phyloP scores from a whole-genome alignment of 2,797 vertebrate species.

The Antrozous pallidus region DNA sequence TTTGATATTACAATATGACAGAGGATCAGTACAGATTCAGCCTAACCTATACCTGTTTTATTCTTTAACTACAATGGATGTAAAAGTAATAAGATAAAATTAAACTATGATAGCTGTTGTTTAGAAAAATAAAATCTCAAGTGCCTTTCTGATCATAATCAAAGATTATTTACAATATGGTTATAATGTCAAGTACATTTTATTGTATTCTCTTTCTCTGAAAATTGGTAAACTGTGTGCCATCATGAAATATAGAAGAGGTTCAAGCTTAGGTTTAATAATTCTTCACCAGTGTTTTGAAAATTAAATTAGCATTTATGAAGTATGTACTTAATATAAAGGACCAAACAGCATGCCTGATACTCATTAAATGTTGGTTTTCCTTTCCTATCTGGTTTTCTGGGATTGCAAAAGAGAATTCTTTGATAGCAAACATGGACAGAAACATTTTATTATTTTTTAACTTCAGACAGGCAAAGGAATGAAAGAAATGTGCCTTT shows the following conservation, averaged over 20 bases:
- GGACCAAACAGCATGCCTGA: not conserved
- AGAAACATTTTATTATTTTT: conserved; percentile 43
- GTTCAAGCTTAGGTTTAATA: not conserved
- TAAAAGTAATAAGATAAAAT: conserved; percentile 44
- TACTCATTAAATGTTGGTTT: not conserved
- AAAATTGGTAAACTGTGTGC: not conserved
- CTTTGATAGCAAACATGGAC: conserved; percentile 54
- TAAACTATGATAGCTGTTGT: not conserved
- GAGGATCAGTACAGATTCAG: not conserved
- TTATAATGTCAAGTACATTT: conserved; percentile 42
- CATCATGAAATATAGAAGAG: not conserved
- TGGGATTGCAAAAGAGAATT: conserved; percentile 43
- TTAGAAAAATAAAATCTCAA: conserved; percentile 29
- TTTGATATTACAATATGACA: conserved; percentile 6
- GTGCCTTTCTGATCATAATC: not conserved
- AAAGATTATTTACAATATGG: conserved; percentile 14
- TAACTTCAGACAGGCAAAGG: conserved; percentile 37
- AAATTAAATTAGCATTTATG: conserved; percentile 39
- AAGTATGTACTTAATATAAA: not conserved
- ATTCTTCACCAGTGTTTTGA: not conserved
- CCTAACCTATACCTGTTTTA: not conserved
- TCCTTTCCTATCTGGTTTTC: conserved; percentile 36
- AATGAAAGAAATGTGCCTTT: conserved; percentile 35
- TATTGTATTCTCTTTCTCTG: conserved; percentile 28
- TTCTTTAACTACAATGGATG: not conserved